phyloP scores from a whole-genome alignment of 2,888 invertebrate species.

The Sphecodes monilicornis region DNA sequence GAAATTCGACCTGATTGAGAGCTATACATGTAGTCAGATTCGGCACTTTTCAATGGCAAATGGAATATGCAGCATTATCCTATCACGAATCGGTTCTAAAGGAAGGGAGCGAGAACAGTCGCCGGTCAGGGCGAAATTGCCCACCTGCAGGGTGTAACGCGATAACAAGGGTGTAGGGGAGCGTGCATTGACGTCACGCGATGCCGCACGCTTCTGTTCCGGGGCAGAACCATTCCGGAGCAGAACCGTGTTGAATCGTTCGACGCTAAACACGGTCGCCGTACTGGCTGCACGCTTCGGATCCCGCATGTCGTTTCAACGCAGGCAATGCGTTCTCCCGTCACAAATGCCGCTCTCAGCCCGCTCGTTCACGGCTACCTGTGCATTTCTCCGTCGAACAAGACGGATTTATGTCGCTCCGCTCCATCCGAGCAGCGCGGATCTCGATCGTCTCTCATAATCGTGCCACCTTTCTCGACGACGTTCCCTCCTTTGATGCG shows the following conservation, averaged over 20 bases:
- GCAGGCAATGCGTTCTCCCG: constrained; percentile 39
- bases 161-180: constrained; percentile 72
- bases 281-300: constrained; percentile 55
- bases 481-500: background rate
- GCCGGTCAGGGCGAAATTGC: constrained; percentile 64
- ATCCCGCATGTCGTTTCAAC: constrained; percentile 40
- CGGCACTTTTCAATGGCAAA: background rate
- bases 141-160: constrained; percentile 64
- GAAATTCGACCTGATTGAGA: background rate
- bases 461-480: background rate
- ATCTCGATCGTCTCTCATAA: constrained; percentile 2
- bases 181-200: constrained; percentile 70
- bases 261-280: constrained; percentile 38
- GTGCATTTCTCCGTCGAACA: constrained; percentile 20
- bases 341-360: constrained; percentile 30
- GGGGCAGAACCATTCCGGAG: constrained; percentile 23
- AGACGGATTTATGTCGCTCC: constrained; percentile 27
- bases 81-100: constrained; percentile 3
- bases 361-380: constrained; percentile 28
- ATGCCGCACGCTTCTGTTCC: constrained; percentile 50
- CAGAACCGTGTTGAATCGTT: constrained; percentile 58
- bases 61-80: constrained; percentile 7
- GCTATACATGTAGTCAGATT: background rate
- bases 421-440: constrained; percentile 8
- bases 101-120: background rate